These are phyloP conservation scores for Mionectes olivaceus DNA, from an alignment of 2,797 vertebrate genomes.

Conservation along the genomic window DNA sequence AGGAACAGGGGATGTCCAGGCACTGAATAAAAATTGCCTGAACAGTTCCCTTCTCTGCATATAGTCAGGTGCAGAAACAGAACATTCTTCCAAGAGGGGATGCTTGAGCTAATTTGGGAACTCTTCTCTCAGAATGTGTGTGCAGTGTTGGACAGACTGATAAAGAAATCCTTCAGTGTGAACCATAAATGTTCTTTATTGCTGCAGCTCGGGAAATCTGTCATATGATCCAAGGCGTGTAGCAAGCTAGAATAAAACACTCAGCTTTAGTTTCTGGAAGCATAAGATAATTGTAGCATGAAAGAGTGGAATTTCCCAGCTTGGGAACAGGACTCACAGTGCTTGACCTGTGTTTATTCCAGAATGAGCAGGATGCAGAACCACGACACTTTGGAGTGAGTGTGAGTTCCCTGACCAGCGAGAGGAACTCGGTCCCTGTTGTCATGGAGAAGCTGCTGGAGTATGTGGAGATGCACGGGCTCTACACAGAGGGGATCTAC, in stretches of 20 bases:
- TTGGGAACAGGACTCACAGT: background rate
- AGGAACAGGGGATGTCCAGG: background rate
- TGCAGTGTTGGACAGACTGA: background rate
- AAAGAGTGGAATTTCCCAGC: background rate
- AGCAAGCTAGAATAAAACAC: background rate
- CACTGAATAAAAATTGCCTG: background rate
- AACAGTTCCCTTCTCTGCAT: background rate
- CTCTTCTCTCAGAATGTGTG: background rate
- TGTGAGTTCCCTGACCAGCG: conserved; percentile 85
- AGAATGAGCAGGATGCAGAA: conserved; percentile 85
- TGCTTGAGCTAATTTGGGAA: background rate
- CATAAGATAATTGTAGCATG: background rate
- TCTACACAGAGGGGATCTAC: conserved; percentile 98
- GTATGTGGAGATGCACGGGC: conserved; percentile 95
- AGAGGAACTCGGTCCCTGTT: conserved; percentile 89
- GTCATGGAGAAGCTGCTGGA: conserved; percentile 95
- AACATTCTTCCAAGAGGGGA: background rate
- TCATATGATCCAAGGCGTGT: background rate
- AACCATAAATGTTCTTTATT: background rate
- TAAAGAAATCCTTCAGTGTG: background rate
- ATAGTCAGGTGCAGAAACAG: background rate
- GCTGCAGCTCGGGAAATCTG: background rate
- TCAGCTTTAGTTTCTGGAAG: background rate
- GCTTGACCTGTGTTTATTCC: background rate
- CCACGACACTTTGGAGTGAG: conserved; percentile 90